Evolutionary conservation across 2,797 vertebrate species (phyloP).

Genomic region (Monodelphis domestica): DNA sequence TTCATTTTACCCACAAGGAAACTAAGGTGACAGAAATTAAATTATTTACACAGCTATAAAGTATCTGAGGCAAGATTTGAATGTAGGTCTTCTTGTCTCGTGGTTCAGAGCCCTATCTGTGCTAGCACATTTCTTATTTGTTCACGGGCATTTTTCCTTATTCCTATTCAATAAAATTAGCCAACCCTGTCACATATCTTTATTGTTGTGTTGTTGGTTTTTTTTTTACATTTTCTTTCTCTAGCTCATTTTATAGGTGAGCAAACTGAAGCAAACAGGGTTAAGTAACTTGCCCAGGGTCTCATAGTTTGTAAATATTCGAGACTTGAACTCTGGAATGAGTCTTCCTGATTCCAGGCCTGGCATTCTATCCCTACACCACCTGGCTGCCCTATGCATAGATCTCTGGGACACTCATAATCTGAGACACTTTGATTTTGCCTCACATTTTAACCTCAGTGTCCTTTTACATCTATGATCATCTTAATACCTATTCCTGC

Average conservation of each 20-base stretch:
- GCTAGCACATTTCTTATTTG: not conserved
- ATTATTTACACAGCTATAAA: not conserved
- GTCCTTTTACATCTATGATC: not conserved
- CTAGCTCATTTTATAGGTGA: too few species aligned
- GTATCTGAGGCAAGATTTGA: not conserved
- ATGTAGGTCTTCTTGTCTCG: not conserved
- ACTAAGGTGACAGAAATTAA: not conserved
- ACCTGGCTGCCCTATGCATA: too few species aligned
- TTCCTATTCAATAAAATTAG: slow-evolving; percentile 30
- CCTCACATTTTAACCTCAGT: slow-evolving; percentile 17
- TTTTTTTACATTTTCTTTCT: too few species aligned
- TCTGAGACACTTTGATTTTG: not conserved
- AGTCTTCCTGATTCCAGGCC: too few species aligned
- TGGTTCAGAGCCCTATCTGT: not conserved
- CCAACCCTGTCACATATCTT: not conserved
- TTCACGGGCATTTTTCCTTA: slow-evolving; percentile 11
- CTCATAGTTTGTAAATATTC: too few species aligned
- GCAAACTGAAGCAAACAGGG: too few species aligned
- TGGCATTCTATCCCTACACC: too few species aligned
- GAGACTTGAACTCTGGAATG: too few species aligned
- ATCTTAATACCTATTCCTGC: not conserved
- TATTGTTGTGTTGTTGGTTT: too few species aligned
- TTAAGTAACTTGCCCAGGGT: too few species aligned
- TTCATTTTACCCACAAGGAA: not conserved
- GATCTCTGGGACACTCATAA: slow-evolving; percentile 24